These are phyloP conservation scores for Chrysomela aeneicollis DNA, from an alignment of 2,888 invertebrate genomes.

Conservation along the genomic window DNA sequence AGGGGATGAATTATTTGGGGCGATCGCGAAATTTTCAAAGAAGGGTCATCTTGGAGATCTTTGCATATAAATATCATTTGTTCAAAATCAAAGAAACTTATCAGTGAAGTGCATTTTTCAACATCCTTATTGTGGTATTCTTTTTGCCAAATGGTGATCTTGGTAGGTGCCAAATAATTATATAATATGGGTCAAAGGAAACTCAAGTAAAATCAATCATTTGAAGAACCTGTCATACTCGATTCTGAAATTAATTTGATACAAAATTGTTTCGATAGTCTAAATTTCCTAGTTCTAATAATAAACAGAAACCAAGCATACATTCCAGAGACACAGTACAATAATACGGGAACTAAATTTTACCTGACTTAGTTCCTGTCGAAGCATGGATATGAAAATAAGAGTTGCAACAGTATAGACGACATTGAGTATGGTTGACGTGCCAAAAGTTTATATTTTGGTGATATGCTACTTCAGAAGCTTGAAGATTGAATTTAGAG, in stretches of 20 bases:
- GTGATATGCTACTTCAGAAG: background rate
- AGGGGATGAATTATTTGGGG: background rate
- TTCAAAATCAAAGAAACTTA: background rate
- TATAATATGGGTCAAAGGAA: too few relatives aligned
- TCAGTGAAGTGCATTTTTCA: background rate
- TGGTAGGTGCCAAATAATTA: too few relatives aligned
- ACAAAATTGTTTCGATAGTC: too few relatives aligned
- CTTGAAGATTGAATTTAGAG: background rate
- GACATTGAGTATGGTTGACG: slow-evolving; percentile 50
- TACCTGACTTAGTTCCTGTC: slow-evolving; percentile 63
- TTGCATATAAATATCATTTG: too few relatives aligned
- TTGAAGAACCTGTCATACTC: too few relatives aligned
- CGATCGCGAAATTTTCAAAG: background rate
- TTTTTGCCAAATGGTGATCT: too few relatives aligned
- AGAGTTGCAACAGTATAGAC: slow-evolving; percentile 60
- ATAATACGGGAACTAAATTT: slow-evolving; percentile 58
- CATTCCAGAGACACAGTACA: slow-evolving; percentile 17
- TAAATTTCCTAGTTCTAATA: background rate
- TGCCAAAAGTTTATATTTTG: slow-evolving; percentile 23
- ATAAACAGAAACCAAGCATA: slow-evolving; percentile 31
- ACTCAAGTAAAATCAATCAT: too few relatives aligned
- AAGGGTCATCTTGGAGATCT: background rate
- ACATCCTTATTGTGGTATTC: too few relatives aligned
- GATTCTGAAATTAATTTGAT: too few relatives aligned
- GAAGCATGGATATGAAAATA: slow-evolving; percentile 62